Conservation (phyloP, 2,113 vertebrate species). For the Cnemophilus loriae region DNA sequence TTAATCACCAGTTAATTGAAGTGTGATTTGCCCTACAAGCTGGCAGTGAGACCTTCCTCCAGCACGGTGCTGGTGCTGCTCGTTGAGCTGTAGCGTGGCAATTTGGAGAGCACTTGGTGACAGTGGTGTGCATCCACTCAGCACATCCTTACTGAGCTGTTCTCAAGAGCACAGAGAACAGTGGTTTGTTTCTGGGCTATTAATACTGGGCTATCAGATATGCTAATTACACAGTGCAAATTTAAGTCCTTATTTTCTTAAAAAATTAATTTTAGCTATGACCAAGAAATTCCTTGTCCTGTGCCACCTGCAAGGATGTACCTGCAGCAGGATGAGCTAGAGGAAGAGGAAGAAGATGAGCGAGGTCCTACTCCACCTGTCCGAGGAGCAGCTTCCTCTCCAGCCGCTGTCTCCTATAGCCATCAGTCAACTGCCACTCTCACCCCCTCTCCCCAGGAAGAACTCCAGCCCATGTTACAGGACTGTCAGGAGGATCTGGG, state of each 20-base stretch:
- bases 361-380: constrained; percentile 93
- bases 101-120: not conserved
- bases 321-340: constrained; percentile 92
- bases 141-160: not conserved
- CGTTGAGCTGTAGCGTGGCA: not conserved
- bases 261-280: constrained; percentile 80
- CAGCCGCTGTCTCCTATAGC: constrained; percentile 95
- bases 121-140: not conserved
- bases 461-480: constrained; percentile 94
- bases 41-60: not conserved
- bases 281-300: constrained; percentile 89
- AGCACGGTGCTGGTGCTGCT: not conserved
- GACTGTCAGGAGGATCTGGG: constrained; percentile 80
- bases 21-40: not conserved
- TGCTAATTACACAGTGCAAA: not conserved
- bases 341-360: constrained; percentile 87
- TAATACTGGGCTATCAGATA: not conserved
- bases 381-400: constrained; percentile 92
- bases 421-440: constrained; percentile 98
- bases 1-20: not conserved
- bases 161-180: not conserved
- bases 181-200: not conserved
- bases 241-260: constrained; percentile 43
- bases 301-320: constrained; percentile 94
- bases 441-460: constrained; percentile 95